Percentiles rank a stretch among this genome's conserved stretches.
Conservation (phyloP, 37 sponge, comb jelly and placozoan genomes). For the Ianthella basta region DNA sequence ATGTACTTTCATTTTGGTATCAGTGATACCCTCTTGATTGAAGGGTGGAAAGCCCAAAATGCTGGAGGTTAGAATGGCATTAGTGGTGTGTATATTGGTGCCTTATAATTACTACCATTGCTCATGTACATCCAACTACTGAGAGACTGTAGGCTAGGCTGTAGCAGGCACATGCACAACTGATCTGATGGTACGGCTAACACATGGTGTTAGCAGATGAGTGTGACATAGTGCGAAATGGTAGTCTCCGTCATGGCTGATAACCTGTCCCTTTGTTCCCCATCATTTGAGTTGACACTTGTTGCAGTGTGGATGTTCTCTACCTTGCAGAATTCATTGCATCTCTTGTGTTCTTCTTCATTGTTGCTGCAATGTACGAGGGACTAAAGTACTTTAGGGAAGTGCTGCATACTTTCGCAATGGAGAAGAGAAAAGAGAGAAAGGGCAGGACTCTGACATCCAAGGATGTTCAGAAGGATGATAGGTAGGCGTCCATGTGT, state of each 20-base stretch:
- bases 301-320: background rate
- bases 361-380: constrained; percentile 38
- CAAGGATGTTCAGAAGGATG: background rate
- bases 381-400: constrained; percentile 42
- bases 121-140: too few species aligned
- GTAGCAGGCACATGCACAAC: too few species aligned
- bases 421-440: constrained; percentile 25
- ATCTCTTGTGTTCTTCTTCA: constrained; percentile 14
- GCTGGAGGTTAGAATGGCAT: background rate
- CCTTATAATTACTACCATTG: too few species aligned
- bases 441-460: background rate
- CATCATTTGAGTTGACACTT: too few species aligned
- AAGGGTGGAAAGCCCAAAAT: constrained; percentile 19
- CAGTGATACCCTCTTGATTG: background rate
- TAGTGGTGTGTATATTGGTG: too few species aligned
- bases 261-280: too few species aligned
- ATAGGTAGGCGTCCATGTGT: background rate
- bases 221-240: too few species aligned
- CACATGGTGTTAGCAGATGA: too few species aligned
- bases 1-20: constrained; percentile 21
- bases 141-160: too few species aligned
- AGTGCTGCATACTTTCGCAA: background rate
- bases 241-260: too few species aligned
- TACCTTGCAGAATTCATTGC: constrained; percentile 16
- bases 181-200: too few species aligned